Percentiles rank a stretch among this genome's conserved stretches.
phyloP scores from a whole-genome alignment of 2,113 vertebrate species.

The Aptenodytes patagonicus region DNA sequence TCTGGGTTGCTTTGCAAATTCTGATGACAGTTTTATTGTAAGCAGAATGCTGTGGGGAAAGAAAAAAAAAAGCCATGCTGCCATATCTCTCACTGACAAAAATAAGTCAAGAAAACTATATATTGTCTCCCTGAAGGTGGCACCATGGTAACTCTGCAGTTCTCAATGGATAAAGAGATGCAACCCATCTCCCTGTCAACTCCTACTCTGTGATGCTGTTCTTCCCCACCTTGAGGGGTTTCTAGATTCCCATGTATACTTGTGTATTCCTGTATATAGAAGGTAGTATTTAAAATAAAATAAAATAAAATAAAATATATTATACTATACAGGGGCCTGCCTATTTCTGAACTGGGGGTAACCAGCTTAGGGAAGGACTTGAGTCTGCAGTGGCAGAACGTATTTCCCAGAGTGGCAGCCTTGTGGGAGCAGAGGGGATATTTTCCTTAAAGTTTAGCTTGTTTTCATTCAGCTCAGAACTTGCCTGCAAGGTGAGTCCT shows the following conservation, averaged over 20 bases:
- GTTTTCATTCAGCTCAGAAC: background rate
- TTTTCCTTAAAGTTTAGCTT: background rate
- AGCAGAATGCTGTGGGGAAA: background rate
- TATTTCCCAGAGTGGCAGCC: background rate
- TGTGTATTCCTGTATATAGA: too few relatives aligned
- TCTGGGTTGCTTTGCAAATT: slow-evolving; percentile 40
- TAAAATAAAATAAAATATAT: too few relatives aligned
- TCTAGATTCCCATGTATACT: background rate
- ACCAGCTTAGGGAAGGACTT: background rate
- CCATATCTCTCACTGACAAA: background rate
- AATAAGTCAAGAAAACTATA: background rate
- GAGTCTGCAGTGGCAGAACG: background rate
- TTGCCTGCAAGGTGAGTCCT: background rate
- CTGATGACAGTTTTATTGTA: slow-evolving; percentile 47
- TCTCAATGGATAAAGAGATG: background rate
- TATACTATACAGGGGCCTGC: background rate
- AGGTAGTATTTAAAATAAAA: too few relatives aligned
- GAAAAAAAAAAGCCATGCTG: background rate
- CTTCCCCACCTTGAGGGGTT: background rate
- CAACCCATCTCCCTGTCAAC: background rate
- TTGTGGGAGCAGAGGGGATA: rapidly evolving
- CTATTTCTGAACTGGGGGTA: background rate
- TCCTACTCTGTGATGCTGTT: background rate
- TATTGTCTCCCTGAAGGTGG: background rate
- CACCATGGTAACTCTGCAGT: background rate